Percentiles rank a stretch among this genome's conserved stretches.
Conservation (phyloP, 2,888 invertebrate genomes). For the Leucania comma region DNA sequence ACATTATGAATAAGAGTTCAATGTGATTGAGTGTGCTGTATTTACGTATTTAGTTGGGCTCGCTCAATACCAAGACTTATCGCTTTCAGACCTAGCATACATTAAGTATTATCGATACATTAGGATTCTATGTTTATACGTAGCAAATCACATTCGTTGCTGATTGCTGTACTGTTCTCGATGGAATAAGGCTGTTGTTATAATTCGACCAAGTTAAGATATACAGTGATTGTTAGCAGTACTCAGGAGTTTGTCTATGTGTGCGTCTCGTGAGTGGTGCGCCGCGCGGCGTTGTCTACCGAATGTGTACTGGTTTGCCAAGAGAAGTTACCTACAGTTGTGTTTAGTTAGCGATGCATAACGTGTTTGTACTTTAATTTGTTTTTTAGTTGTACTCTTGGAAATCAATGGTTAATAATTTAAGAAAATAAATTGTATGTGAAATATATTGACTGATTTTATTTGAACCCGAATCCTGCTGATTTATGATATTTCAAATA, state of each 20-base stretch:
- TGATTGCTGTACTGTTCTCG: constrained; percentile 85
- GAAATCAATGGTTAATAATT: constrained; percentile 91
- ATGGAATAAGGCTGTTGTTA: constrained; percentile 85
- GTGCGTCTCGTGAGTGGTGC: constrained; percentile 86
- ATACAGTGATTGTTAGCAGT: constrained; percentile 78
- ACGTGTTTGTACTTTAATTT: constrained; percentile 91
- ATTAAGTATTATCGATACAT: constrained; percentile 86
- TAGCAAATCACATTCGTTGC: constrained; percentile 86
- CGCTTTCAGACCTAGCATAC: constrained; percentile 85
- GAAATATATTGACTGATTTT: constrained; percentile 79
- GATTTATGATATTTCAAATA: neutral
- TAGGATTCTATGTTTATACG: constrained; percentile 84
- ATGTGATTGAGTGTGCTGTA: constrained; percentile 85
- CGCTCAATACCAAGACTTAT: constrained; percentile 90
- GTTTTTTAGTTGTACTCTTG: constrained; percentile 91
- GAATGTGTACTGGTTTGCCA: constrained; percentile 89
- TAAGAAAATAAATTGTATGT: constrained; percentile 91
- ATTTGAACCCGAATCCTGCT: constrained; percentile 39
- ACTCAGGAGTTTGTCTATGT: constrained; percentile 73
- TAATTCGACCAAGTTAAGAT: constrained; percentile 84
- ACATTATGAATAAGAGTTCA: constrained; percentile 70
- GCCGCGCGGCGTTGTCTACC: constrained; percentile 86
- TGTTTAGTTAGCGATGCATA: constrained; percentile 90
- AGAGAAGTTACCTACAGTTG: constrained; percentile 91
- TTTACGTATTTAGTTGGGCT: constrained; percentile 87